Evolutionary conservation across 2,888 invertebrate genomes (phyloP), one percentile per base, ranked within the genome.

Genomic region (Ferdinandea cuprea): DNA sequence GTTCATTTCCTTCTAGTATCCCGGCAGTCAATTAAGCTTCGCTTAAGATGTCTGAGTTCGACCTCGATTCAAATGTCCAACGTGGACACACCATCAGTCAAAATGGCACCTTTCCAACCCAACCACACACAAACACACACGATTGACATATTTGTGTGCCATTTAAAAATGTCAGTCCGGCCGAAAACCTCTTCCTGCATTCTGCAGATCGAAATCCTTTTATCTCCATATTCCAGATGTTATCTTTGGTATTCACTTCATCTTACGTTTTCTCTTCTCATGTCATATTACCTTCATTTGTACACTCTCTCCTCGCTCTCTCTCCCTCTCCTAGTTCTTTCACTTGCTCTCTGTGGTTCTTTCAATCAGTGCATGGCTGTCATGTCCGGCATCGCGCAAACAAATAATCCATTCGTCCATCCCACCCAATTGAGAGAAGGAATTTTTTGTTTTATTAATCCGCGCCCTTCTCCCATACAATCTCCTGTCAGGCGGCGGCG

Each of bases 361-460:
- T n/a, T 76, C 58, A 81, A 81, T 81, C 80, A 76, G 69, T 58
- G 50, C 58, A 74, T 35, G 63, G 71, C 80, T 81, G 80, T 81
- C 80, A 81, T 81, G 80, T 81, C 46, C 69, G 52, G 71, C 65
- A 76, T 58, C 65, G 52, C 76, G 52, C 69, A 63, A 63, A 81
- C 77, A 81, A 77, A 81, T 81, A 77, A 76, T 76, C 50, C 69
- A 52, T 40, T 56, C 42, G 32, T 63, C 28, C 30, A 48, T 68
- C 68, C 68, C 74, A 79, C 74, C 74, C 79, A 79, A 44, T 35
- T 61, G 52, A 37, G 15, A 7, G 13, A 37, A 37, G 32, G 28
- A 61, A 25, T 48, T 61, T 63, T 74, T 48, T 68, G 46, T 68
- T 68, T 68, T 80, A 68, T 56, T 74, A 80, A 80, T 76, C 69